phyloP scores from a whole-genome alignment of 2,888 invertebrate species.

The Drosophila peninsularis region DNA sequence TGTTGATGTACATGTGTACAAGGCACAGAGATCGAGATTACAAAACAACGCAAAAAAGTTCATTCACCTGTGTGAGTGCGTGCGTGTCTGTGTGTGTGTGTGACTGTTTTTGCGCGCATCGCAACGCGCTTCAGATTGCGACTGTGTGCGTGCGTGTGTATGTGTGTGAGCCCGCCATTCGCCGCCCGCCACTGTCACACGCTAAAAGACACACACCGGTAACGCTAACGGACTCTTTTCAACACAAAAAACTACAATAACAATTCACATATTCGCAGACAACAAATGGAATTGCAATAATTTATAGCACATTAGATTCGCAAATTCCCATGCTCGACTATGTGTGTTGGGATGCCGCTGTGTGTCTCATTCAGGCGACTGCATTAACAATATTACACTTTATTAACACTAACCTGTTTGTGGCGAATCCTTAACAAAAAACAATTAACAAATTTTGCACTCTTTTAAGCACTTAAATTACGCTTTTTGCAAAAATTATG shows the following conservation, averaged over 20 bases:
- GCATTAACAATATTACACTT: background rate
- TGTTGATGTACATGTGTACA: slow-evolving; percentile 3
- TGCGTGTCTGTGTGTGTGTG: slow-evolving; percentile 51
- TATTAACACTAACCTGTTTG: slow-evolving; percentile 34
- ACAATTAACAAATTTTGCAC: slow-evolving; percentile 5
- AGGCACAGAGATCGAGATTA: slow-evolving; percentile 62
- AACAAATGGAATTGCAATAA: slow-evolving; percentile 37
- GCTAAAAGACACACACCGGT: slow-evolving; percentile 53
- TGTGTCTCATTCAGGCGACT: background rate
- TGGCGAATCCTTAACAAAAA: slow-evolving; percentile 9
- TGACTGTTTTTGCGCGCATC: slow-evolving; percentile 57
- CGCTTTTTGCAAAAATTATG: slow-evolving; percentile 47
- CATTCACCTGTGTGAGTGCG: slow-evolving; percentile 78
- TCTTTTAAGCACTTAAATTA: slow-evolving; percentile 26
- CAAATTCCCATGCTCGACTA: slow-evolving; percentile 51
- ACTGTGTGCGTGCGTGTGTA: slow-evolving; percentile 13
- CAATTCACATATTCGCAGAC: slow-evolving; percentile 34
- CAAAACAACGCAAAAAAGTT: slow-evolving; percentile 80
- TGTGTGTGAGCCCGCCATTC: slow-evolving; percentile 67
- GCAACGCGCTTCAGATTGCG: slow-evolving; percentile 6
- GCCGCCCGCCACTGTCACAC: slow-evolving; percentile 35
- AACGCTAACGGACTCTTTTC: slow-evolving; percentile 37
- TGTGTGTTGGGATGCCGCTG: slow-evolving; percentile 13
- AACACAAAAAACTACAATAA: slow-evolving; percentile 29
- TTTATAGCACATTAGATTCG: slow-evolving; percentile 50